phyloP scores from a whole-genome alignment of 2,113 vertebrate species.

The Thalassoma bifasciatum region DNA sequence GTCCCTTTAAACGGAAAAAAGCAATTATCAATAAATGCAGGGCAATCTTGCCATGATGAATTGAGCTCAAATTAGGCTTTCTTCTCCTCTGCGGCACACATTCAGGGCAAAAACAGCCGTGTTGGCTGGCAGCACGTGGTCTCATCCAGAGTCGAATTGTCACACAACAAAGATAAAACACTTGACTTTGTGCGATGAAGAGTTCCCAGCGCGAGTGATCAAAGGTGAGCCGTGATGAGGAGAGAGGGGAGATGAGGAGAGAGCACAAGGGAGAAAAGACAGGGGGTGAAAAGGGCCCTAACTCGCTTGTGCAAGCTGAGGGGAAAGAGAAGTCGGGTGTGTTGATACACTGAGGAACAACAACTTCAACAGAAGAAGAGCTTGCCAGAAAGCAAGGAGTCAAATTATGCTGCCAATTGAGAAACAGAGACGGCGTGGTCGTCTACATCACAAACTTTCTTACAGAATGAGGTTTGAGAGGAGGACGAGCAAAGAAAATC shows the following conservation, averaged over 20 bases:
- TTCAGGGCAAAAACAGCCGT: slow-evolving; percentile 57
- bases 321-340: slow-evolving; percentile 39
- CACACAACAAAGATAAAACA: slow-evolving; percentile 80
- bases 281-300: slow-evolving; percentile 12
- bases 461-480: neutral
- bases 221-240: slow-evolving; percentile 76
- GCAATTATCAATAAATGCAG: slow-evolving; percentile 87
- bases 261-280: neutral
- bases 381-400: slow-evolving; percentile 50
- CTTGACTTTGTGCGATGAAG: slow-evolving; percentile 67
- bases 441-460: slow-evolving; percentile 17
- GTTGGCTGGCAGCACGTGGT: slow-evolving; percentile 77
- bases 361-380: slow-evolving; percentile 59
- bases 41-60: slow-evolving; percentile 83
- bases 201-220: slow-evolving; percentile 71
- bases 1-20: slow-evolving; percentile 83
- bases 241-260: slow-evolving; percentile 40
- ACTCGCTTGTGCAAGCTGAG: slow-evolving; percentile 23
- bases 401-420: slow-evolving; percentile 37
- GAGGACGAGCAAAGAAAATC: neutral
- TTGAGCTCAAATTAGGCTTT: slow-evolving; percentile 81
- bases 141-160: slow-evolving; percentile 63
- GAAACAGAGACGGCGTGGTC: slow-evolving; percentile 6
- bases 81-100: slow-evolving; percentile 58
- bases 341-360: slow-evolving; percentile 58